Conservation (phyloP, 2,113 vertebrate species). For the Seriola rivoliana region DNA sequence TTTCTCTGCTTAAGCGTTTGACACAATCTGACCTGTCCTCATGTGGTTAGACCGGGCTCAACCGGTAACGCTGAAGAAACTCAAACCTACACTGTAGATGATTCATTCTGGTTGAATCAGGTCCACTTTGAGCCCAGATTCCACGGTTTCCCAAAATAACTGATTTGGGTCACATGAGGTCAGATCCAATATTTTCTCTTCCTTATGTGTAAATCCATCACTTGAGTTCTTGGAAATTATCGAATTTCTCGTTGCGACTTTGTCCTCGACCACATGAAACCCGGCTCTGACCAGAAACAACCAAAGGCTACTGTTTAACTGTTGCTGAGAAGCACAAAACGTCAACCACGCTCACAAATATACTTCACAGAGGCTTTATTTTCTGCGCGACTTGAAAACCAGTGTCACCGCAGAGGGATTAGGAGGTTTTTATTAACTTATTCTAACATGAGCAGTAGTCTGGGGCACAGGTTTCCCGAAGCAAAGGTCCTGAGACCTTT, state of each 20-base stretch:
- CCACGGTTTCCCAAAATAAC: conserved; percentile 45
- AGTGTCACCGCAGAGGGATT: conserved; percentile 43
- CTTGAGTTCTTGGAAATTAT: conserved; percentile 61
- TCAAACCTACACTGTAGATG: neutral
- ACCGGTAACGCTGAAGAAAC: neutral
- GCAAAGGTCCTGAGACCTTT: conserved; percentile 18
- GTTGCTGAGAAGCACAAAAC: conserved; percentile 46
- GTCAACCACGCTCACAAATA: conserved; percentile 50
- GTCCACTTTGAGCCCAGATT: conserved; percentile 32
- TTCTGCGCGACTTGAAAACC: conserved; percentile 48
- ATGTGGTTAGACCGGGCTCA: neutral
- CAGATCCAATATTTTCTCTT: conserved; percentile 40
- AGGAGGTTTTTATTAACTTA: conserved; percentile 55
- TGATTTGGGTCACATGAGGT: conserved; percentile 42
- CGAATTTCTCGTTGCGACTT: conserved; percentile 31
- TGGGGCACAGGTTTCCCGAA: conserved; percentile 21
- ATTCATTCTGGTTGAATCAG: neutral
- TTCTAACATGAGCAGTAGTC: conserved; percentile 35
- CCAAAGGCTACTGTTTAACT: conserved; percentile 46
- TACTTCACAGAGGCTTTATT: conserved; percentile 53
- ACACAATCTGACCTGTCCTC: neutral
- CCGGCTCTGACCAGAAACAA: conserved; percentile 42
- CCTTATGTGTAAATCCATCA: conserved; percentile 61
- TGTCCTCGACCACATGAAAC: conserved; percentile 60
- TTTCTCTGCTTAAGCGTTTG: neutral